These are phyloP conservation scores for Lepidochitona cinerea DNA, from an alignment of 2,888 invertebrate genomes.

Conservation along the genomic window DNA sequence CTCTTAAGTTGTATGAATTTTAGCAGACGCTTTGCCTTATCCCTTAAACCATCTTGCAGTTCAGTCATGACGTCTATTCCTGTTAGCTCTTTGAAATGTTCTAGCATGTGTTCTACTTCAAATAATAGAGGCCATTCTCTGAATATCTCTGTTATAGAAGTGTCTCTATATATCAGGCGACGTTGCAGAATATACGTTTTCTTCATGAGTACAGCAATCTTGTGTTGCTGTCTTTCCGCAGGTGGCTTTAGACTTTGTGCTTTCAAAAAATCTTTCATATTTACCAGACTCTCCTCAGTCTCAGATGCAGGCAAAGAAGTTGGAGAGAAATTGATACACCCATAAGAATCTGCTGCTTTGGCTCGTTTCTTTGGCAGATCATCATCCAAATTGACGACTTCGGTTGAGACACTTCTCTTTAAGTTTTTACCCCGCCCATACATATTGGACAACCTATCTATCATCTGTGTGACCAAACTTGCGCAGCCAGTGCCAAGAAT, in stretches of 20 bases:
- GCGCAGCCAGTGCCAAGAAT: not conserved
- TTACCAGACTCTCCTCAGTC: no score
- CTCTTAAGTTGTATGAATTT: not conserved
- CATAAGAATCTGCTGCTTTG: not conserved
- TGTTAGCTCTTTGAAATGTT: not conserved
- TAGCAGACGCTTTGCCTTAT: not conserved
- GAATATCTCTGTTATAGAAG: not conserved
- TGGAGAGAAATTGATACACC: not conserved
- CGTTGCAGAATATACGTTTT: not conserved
- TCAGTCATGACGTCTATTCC: not conserved
- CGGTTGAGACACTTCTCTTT: not conserved
- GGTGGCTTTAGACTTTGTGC: not conserved
- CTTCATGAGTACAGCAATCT: no score
- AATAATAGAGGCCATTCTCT: not conserved
- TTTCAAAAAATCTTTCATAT: not conserved
- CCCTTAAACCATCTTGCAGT: not conserved
- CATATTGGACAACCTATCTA: not conserved
- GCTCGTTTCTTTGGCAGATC: not conserved
- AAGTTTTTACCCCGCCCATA: not conserved
- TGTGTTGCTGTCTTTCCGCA: not conserved
- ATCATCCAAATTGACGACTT: not conserved
- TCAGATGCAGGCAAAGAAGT: not conserved
- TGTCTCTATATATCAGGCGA: not conserved
- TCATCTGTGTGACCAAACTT: not conserved
- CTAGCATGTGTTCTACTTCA: not conserved